Conservation (phyloP, 2,888 invertebrate genomes). For the Drosophila algonquin region DNA sequence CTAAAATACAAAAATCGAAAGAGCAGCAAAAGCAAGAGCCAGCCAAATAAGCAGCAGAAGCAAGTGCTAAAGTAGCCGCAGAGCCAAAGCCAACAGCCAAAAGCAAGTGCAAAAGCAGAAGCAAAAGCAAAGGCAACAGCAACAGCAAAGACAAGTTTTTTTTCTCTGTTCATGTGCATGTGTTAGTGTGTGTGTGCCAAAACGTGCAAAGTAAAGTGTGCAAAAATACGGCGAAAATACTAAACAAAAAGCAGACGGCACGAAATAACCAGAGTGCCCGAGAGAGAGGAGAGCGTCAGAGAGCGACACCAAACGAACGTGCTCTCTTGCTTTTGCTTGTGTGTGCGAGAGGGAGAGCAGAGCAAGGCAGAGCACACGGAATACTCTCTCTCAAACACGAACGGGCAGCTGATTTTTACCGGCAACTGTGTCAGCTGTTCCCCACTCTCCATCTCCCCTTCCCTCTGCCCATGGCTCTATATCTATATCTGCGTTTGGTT, state of each 20-base stretch:
- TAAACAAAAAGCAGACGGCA: constrained; percentile 47
- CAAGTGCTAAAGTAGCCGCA: constrained; percentile 27
- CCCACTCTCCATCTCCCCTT: constrained; percentile 7
- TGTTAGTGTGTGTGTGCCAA: constrained; percentile 50
- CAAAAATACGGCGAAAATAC: constrained; percentile 38
- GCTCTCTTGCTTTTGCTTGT: constrained; percentile 2
- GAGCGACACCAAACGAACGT: constrained; percentile 9
- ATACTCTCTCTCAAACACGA: not conserved
- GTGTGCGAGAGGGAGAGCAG: not conserved
- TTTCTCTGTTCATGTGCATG: not conserved
- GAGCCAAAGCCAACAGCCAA: constrained; percentile 27
- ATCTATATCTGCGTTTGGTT: not conserved
- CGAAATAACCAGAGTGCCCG: constrained; percentile 23
- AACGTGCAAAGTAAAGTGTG: constrained; percentile 57
- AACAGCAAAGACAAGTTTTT: not conserved
- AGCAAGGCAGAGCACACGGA: not conserved
- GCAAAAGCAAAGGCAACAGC: not conserved
- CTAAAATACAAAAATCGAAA: constrained; percentile 48
- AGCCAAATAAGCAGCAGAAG: constrained; percentile 30
- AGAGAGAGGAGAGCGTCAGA: constrained; percentile 10
- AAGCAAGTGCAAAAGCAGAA: not conserved
- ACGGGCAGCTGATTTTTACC: constrained; percentile 75
- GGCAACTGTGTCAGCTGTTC: constrained; percentile 77
- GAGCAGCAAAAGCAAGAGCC: constrained; percentile 17
- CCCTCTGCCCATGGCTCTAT: not conserved